These are phyloP conservation scores for Nowickia ferox DNA, from an alignment of 2,888 invertebrate species.

Conservation along the genomic window DNA sequence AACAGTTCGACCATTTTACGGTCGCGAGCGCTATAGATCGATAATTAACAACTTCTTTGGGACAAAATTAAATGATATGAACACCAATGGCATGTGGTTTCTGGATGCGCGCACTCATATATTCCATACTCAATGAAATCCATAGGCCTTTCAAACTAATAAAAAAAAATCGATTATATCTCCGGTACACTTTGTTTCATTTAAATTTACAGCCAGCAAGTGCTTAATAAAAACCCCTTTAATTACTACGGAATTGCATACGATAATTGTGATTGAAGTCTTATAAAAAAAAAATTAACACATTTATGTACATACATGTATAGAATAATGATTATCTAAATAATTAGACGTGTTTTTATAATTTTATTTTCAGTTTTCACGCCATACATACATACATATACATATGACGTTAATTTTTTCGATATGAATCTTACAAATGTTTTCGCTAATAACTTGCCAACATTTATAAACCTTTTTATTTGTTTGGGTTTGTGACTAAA, in stretches of 20 bases:
- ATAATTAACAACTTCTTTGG: no score
- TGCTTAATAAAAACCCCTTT: no score
- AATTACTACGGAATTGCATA: neutral
- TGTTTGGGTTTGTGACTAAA: neutral
- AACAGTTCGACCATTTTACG: no score
- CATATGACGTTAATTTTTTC: neutral
- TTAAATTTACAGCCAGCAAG: no score
- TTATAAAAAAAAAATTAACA: neutral
- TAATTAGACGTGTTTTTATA: neutral
- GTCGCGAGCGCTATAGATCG: no score
- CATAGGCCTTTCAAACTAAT: no score
- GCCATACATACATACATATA: neutral
- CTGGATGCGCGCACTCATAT: no score
- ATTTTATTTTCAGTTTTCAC: constrained; percentile 3
- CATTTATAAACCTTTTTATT: neutral
- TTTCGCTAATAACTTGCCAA: constrained; percentile 1
- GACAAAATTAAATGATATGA: no score
- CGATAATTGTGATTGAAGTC: neutral
- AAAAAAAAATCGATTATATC: no score
- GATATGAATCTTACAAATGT: neutral
- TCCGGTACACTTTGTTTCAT: neutral
- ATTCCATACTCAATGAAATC: no score
- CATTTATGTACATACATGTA: no score
- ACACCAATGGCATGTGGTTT: no score
- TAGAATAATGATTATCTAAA: neutral